Evolutionary conservation across 2,113 vertebrate genomes (phyloP).

Genomic region (Ailuropoda melanoleuca): DNA sequence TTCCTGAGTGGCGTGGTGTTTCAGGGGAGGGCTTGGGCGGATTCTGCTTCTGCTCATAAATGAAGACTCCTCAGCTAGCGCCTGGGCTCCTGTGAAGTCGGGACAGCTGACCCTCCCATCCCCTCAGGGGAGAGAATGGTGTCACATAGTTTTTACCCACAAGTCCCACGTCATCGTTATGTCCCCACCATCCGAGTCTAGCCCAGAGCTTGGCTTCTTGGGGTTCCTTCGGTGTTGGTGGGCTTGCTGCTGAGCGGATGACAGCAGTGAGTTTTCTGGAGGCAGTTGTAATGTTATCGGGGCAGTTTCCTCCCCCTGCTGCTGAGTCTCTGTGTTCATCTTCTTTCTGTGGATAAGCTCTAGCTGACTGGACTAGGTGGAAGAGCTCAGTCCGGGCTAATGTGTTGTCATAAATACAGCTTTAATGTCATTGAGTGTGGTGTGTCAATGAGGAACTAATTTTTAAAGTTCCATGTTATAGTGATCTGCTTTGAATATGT

Average conservation of each 20-base stretch:
- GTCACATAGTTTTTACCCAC: not conserved
- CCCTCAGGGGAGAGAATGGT: not conserved
- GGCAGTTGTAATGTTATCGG: not conserved
- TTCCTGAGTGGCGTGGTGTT: not conserved
- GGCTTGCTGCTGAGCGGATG: not conserved
- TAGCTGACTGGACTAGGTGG: not conserved
- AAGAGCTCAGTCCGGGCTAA: not conserved
- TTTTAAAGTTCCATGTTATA: not conserved
- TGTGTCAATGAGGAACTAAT: not conserved
- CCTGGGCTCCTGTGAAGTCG: not conserved
- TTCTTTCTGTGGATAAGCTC: not conserved
- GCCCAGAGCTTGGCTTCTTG: not conserved
- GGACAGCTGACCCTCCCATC: not conserved
- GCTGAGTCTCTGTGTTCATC: not conserved
- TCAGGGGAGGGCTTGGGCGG: not conserved
- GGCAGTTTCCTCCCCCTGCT: not conserved
- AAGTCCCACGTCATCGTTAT: no score
- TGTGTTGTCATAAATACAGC: not conserved
- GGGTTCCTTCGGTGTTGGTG: not conserved
- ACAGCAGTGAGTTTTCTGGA: not conserved
- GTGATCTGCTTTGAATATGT: not conserved
- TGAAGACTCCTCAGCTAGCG: not conserved
- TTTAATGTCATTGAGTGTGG: not conserved
- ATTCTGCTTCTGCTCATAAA: not conserved
- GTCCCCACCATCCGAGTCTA: not conserved